These are phyloP conservation scores for Chymomyza costata DNA, from an alignment of 1,140 invertebrate genomes.

Conservation along the genomic window DNA sequence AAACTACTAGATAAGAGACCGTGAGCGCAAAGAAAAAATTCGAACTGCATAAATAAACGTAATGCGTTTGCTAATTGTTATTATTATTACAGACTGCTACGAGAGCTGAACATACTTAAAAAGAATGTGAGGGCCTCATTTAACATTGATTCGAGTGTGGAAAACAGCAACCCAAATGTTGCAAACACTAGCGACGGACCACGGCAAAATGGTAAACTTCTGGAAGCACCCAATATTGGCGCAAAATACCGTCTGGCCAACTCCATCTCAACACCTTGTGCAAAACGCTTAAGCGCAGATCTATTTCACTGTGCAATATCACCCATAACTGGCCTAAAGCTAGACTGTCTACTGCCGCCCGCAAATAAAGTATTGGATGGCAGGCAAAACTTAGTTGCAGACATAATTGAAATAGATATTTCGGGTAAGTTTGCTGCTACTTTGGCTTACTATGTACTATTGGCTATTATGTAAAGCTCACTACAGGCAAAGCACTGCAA, in stretches of 20 bases:
- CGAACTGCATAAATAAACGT: background rate
- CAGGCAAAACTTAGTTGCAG: background rate
- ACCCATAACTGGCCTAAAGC: conserved; percentile 37
- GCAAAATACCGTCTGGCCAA: too few species aligned
- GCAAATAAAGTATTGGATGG: too few species aligned
- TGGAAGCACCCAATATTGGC: background rate
- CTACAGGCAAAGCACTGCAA: conserved; percentile 4
- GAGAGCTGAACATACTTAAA: conserved; percentile 48
- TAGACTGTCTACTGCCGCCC: too few species aligned
- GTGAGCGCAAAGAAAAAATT: conserved; percentile 25
- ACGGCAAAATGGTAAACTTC: background rate
- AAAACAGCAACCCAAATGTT: conserved; percentile 42
- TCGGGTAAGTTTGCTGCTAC: conserved; percentile 4
- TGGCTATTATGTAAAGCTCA: too few species aligned
- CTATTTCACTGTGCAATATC: conserved; percentile 55
- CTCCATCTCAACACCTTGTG: conserved; percentile 53
- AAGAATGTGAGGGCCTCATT: conserved; percentile 47
- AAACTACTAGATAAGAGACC: conserved; percentile 39
- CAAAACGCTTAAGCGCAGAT: conserved; percentile 11
- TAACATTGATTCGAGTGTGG: conserved; percentile 64
- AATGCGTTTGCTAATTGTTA: background rate
- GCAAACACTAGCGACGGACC: background rate
- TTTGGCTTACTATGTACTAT: too few species aligned
- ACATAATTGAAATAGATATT: background rate
- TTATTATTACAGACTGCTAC: conserved; percentile 34